Conservation (phyloP, 2,113 vertebrate species). For the Thymallus thymallus region DNA sequence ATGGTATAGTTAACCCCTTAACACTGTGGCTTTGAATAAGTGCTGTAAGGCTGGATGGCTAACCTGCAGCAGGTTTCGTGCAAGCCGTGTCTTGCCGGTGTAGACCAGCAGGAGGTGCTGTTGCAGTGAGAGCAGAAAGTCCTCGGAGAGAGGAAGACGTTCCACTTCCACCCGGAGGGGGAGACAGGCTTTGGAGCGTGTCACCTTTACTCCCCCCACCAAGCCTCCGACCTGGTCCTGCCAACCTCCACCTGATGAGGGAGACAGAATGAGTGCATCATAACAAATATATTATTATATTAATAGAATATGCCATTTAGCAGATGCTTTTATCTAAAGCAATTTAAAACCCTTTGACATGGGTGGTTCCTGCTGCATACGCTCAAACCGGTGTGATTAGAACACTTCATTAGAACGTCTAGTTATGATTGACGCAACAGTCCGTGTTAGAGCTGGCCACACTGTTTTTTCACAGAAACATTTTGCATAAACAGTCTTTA, state of each 20-base stretch:
- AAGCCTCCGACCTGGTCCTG: constrained; percentile 96
- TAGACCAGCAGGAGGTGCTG: constrained; percentile 90
- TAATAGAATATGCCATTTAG: too few relatives aligned
- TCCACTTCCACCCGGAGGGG: constrained; percentile 87
- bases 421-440: too few relatives aligned
- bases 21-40: not conserved
- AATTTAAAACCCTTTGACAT: too few relatives aligned
- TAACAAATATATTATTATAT: not conserved
- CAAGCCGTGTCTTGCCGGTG: constrained; percentile 92
- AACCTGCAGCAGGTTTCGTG: constrained; percentile 95
- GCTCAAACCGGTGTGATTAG: too few relatives aligned
- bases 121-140: constrained; percentile 78
- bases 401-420: too few relatives aligned
- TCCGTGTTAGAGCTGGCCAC: too few relatives aligned
- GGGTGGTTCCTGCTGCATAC: too few relatives aligned
- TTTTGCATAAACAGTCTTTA: too few relatives aligned
- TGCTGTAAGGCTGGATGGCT: not conserved
- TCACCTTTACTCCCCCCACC: constrained; percentile 87
- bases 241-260: constrained; percentile 87
- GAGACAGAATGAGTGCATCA: not conserved
- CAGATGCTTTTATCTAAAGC: too few relatives aligned
- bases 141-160: constrained; percentile 63
- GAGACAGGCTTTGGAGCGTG: constrained; percentile 78
- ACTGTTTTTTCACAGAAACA: too few relatives aligned
- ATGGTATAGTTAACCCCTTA: too few relatives aligned